Conservation (phyloP, 2,113 vertebrate genomes). For the Oreochromis tanganicae region DNA sequence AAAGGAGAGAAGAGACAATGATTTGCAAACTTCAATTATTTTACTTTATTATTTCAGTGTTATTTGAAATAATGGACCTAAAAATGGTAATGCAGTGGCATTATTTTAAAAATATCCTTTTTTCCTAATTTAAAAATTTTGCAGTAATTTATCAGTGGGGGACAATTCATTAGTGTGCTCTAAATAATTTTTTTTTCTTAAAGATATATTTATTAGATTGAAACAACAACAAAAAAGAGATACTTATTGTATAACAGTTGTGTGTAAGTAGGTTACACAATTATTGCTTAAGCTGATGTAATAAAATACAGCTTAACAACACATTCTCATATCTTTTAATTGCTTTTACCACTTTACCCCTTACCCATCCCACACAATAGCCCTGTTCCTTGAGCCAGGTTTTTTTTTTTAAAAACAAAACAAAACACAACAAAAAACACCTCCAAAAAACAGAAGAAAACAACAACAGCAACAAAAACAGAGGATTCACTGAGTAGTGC, state of each 20-base stretch:
- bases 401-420: no score
- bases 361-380: neutral
- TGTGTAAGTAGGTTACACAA: neutral
- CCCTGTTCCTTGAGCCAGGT: neutral
- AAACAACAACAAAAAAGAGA: neutral
- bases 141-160: neutral
- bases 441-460: neutral
- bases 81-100: neutral
- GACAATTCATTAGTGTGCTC: neutral
- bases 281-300: neutral
- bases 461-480: neutral
- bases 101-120: neutral
- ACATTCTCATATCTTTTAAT: neutral
- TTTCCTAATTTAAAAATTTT: neutral
- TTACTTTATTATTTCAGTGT: neutral
- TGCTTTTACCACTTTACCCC: neutral
- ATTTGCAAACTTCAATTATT: neutral
- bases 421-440: neutral
- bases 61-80: neutral
- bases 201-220: neutral
- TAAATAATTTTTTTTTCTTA: neutral
- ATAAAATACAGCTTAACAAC: neutral
- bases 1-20: neutral
- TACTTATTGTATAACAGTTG: neutral
- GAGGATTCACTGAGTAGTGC: neutral